Base-by-base conservation (phyloP, 1,140 invertebrate genomes). In the Stratiolaelaps scimitus region DNA sequence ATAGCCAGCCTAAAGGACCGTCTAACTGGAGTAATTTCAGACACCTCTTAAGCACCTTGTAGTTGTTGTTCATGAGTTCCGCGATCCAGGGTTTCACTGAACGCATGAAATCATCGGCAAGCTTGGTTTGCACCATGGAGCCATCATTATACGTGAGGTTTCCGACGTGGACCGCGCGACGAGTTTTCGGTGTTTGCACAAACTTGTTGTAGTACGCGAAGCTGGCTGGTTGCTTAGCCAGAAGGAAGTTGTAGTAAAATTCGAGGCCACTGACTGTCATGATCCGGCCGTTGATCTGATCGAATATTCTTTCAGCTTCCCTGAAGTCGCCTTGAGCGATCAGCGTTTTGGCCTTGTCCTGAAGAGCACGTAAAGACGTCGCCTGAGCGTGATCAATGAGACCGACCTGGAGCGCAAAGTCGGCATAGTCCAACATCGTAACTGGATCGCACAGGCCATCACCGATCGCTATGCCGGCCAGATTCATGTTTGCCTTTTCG, bases 401-500 rank as follows among this genome's bases (percentile, higher is more conserved):
- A 0, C 89, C 89, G 47, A 88, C 74, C 71, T 87, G 84, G 73
- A 87, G 90, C 48, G 92, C 79, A 76, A 87, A 88, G 69, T 86
- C 82, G 10, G 85, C 84, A 73, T 90, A 91, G 13, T 83, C 74
- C 0, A 87, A 72, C 77, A 89, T 87, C 73, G 86, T 82, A 28
- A 83, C 76, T 0, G 89, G 89, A 77, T 92, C 89, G 67, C 82
- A 84, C 0, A 89, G 76, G 0, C 88, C 89, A 77, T 92, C 89
- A 0, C 88, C 89, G 72, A 92, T 91, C 0, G 85, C 84, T 67
- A 92, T 73, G 19, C 80, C 80, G 64, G 72, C 73, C 2, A 77
- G 69, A 64, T 76, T 74, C 30, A 78, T 76, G 29, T 70, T 71
- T 7, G 71, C 47, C 23, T 72, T 70, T 2, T 67, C 67, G 15